phyloP scores from a whole-genome alignment of 2,113 vertebrate species.

The Willisornis vidua region DNA sequence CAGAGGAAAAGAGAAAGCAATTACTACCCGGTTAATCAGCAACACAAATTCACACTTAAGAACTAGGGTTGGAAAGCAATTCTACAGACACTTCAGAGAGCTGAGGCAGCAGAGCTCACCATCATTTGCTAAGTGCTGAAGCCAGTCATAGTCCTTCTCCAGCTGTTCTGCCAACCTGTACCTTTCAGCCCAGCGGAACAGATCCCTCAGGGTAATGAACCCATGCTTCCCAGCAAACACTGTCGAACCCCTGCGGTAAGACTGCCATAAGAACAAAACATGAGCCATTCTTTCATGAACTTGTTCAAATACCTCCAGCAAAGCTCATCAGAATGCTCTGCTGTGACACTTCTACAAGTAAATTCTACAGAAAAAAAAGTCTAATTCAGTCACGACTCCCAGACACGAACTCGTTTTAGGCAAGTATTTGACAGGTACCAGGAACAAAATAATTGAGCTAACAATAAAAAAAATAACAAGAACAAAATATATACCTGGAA shows the following conservation, averaged over 20 bases:
- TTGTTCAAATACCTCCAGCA: neutral
- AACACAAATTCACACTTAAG: neutral
- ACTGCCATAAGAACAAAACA: slow-evolving; percentile 69
- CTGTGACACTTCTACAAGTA: neutral
- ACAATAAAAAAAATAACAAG: neutral
- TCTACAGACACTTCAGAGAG: neutral
- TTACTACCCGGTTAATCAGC: neutral
- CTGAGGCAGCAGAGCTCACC: slow-evolving; percentile 74
- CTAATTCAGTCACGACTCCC: neutral
- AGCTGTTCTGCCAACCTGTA: slow-evolving; percentile 87
- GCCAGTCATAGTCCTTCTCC: slow-evolving; percentile 87
- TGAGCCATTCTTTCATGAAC: neutral
- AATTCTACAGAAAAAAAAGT: neutral
- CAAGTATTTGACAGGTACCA: neutral
- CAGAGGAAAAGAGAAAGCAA: neutral
- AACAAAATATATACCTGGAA: neutral
- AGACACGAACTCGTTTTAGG: neutral
- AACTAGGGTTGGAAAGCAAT: neutral
- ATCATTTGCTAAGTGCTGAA: slow-evolving; percentile 94
- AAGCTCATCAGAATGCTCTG: neutral
- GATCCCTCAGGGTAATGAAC: slow-evolving; percentile 93
- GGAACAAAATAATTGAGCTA: neutral
- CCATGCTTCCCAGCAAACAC: slow-evolving; percentile 98
- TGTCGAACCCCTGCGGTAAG: slow-evolving; percentile 88
- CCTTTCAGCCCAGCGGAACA: slow-evolving; percentile 96